phyloP scores from a whole-genome alignment of 1,140 invertebrate genomes.

The Magallana ariakensis region DNA sequence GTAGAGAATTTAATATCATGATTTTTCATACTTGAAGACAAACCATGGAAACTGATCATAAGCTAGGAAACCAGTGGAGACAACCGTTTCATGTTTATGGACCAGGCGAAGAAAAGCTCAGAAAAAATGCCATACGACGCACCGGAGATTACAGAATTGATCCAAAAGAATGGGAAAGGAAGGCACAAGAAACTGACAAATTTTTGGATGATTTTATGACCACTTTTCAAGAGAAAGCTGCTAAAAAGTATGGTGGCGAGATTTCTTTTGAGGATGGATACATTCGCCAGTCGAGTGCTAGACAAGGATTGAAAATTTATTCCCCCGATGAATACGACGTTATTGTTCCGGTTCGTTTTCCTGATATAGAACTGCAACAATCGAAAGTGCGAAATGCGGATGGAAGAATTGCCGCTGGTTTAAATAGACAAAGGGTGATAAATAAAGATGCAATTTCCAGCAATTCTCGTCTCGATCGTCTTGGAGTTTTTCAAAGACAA shows the following conservation, averaged over 20 bases:
- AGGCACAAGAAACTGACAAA: not conserved
- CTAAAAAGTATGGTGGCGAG: not conserved
- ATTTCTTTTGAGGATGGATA: not conserved
- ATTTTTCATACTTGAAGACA: not conserved
- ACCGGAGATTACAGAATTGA: not conserved
- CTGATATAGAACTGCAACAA: not conserved
- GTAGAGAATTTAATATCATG: too few species aligned
- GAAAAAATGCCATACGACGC: not conserved
- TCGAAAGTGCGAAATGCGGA: not conserved
- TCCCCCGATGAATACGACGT: not conserved
- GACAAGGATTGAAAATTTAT: not conserved
- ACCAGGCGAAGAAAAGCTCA: not conserved
- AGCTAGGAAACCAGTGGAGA: not conserved
- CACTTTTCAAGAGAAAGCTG: not conserved
- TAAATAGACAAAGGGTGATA: not conserved
- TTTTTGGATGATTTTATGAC: not conserved
- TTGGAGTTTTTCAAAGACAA: not conserved
- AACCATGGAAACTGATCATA: not conserved
- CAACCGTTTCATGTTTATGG: constrained; percentile 2
- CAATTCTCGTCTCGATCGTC: not conserved
- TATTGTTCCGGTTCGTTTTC: not conserved
- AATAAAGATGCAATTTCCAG: not conserved
- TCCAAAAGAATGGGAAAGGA: not conserved
- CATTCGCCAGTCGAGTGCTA: not conserved
- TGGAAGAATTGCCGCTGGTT: not conserved